Conservation (phyloP, 2,888 invertebrate genomes). For the Cactoblastis cactorum region DNA sequence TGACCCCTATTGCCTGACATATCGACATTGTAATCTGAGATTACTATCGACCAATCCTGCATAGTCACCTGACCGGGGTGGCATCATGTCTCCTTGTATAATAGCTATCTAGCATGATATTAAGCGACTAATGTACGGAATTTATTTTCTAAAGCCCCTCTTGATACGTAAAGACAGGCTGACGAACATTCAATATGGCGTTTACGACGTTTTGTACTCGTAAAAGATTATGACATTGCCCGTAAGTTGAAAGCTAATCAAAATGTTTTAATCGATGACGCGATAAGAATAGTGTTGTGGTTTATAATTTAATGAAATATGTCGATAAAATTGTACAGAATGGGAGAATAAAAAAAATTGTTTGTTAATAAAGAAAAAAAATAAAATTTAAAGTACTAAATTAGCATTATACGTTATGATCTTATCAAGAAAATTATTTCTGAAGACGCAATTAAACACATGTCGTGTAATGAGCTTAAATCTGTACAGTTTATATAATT, state of each 20-base stretch:
- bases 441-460: too few relatives aligned
- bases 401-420: too few relatives aligned
- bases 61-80: conserved; percentile 76
- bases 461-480: too few relatives aligned
- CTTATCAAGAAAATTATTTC: too few relatives aligned
- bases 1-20: conserved; percentile 66
- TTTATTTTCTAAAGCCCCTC: conserved; percentile 66
- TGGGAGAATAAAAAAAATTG: too few relatives aligned
- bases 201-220: conserved; percentile 61
- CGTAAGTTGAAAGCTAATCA: conserved; percentile 78
- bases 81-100: conserved; percentile 74
- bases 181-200: conserved; percentile 53
- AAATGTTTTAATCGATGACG: conserved; percentile 78
- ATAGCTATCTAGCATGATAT: conserved; percentile 68
- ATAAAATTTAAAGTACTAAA: too few relatives aligned
- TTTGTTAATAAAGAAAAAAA: too few relatives aligned
- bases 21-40: conserved; percentile 71
- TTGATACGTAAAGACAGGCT: conserved; percentile 55
- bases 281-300: conserved; percentile 68
- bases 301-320: conserved; percentile 28
- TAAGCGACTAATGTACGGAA: conserved; percentile 74
- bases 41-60: conserved; percentile 72
- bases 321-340: conserved; percentile 24
- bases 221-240: conserved; percentile 70
- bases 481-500: too few relatives aligned